Conservation (phyloP, 2,888 invertebrate genomes). For the Lydus trimaculatus region DNA sequence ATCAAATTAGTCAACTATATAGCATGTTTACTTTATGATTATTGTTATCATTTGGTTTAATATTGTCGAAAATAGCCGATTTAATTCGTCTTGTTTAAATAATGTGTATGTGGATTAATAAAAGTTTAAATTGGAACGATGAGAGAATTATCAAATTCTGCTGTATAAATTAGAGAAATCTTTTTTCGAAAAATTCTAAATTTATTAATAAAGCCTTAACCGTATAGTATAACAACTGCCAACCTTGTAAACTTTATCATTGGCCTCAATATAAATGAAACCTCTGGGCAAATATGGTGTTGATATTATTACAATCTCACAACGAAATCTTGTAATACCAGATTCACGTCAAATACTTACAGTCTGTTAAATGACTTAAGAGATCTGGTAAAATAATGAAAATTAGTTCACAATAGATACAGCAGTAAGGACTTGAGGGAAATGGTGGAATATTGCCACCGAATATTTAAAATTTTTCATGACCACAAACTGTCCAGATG, state of each 20-base stretch:
- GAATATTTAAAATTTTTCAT: too few species aligned
- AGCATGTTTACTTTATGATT: slow-evolving; percentile 10
- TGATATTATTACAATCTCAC: slow-evolving; percentile 27
- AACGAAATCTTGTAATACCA: slow-evolving; percentile 17
- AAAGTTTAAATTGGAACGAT: too few species aligned
- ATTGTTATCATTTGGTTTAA: not conserved
- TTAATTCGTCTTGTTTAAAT: not conserved
- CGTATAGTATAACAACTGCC: slow-evolving; percentile 11
- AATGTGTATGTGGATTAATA: not conserved
- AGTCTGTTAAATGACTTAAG: too few species aligned
- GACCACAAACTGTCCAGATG: too few species aligned
- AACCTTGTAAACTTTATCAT: slow-evolving; percentile 54
- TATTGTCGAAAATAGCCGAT: slow-evolving; percentile 2
- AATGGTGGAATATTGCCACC: too few species aligned
- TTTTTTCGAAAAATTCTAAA: not conserved
- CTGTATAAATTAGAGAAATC: too few species aligned
- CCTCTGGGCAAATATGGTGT: slow-evolving; percentile 47
- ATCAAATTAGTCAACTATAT: not conserved
- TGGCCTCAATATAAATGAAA: slow-evolving; percentile 55
- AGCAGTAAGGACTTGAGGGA: too few species aligned
- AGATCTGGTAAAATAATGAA: too few species aligned
- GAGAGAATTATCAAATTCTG: too few species aligned
- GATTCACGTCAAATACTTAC: not conserved
- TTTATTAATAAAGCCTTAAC: too few species aligned
- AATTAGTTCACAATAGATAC: too few species aligned